A percentile compares a stretch with the other conserved stretches of the same genome.
Conservation (phyloP, 2,888 invertebrate species). For the Aspidapion aeneum region DNA sequence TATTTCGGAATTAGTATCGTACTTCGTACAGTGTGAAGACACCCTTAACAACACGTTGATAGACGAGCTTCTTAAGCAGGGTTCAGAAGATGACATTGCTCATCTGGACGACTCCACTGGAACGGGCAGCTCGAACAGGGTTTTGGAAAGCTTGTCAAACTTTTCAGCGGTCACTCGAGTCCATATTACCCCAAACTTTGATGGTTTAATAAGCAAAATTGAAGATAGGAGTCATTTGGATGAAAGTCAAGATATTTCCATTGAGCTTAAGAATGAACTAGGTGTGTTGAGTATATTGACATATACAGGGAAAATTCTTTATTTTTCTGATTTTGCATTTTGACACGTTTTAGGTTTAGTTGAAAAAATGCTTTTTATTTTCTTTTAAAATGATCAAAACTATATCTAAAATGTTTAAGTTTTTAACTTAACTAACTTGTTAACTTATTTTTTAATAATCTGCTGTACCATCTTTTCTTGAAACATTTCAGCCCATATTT, state of each 20-base stretch:
- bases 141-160: conserved; percentile 25
- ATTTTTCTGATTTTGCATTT: too few species aligned
- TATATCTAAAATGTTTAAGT: too few species aligned
- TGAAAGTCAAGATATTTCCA: conserved; percentile 49
- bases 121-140: conserved; percentile 29
- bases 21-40: conserved; percentile 72
- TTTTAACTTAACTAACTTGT: too few species aligned
- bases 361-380: too few species aligned
- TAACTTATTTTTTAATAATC: too few species aligned
- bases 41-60: conserved; percentile 74
- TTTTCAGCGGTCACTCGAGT: conserved; percentile 45
- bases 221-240: conserved; percentile 58
- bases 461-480: too few species aligned
- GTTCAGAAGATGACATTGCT: conserved; percentile 36
- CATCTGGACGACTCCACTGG: conserved; percentile 31
- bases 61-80: conserved; percentile 56
- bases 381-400: too few species aligned
- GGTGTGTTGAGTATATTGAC: too few species aligned
- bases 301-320: too few species aligned
- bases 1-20: conserved; percentile 66
- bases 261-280: conserved; percentile 62
- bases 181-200: conserved; percentile 69
- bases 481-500: too few species aligned
- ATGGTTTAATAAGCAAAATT: conserved; percentile 56
- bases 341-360: too few species aligned